A percentile compares a stretch with the other conserved stretches of the same genome.
Conservation (phyloP, 2,113 vertebrate genomes). For the Eolophus roseicapilla region DNA sequence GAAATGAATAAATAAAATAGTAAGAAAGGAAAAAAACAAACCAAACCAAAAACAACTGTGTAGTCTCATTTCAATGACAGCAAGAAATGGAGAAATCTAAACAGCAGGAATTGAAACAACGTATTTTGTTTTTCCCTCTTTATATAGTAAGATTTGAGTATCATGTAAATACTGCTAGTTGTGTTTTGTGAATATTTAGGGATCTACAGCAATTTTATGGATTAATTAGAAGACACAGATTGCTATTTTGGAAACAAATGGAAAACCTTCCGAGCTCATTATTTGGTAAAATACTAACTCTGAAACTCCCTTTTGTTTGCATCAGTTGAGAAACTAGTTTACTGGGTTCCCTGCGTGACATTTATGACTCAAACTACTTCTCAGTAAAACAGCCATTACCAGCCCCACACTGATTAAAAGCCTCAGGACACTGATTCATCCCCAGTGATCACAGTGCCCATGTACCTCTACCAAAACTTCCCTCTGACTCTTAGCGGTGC, state of each 20-base stretch:
- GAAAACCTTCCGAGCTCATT: neutral
- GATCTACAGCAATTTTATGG: neutral
- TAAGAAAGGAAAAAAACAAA: neutral
- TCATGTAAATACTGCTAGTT: neutral
- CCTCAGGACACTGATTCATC: neutral
- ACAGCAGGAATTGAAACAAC: neutral
- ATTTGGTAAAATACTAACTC: neutral
- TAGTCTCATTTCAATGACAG: neutral
- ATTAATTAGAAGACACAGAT: neutral
- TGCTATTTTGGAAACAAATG: neutral
- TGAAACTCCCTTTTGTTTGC: neutral
- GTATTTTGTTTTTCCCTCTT: neutral
- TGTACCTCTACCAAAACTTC: neutral
- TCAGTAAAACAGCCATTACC: neutral
- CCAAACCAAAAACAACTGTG: neutral
- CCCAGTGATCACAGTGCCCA: neutral
- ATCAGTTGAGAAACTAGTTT: neutral
- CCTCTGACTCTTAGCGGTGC: neutral
- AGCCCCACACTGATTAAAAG: neutral
- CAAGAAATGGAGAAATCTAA: neutral
- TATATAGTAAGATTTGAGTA: neutral
- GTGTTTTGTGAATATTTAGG: neutral
- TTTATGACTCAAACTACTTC: neutral
- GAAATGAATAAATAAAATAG: neutral
- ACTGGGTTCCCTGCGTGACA: neutral